Evolutionary conservation across 1,140 invertebrate genomes (phyloP).

Genomic region (Vollenhovia emeryi): DNA sequence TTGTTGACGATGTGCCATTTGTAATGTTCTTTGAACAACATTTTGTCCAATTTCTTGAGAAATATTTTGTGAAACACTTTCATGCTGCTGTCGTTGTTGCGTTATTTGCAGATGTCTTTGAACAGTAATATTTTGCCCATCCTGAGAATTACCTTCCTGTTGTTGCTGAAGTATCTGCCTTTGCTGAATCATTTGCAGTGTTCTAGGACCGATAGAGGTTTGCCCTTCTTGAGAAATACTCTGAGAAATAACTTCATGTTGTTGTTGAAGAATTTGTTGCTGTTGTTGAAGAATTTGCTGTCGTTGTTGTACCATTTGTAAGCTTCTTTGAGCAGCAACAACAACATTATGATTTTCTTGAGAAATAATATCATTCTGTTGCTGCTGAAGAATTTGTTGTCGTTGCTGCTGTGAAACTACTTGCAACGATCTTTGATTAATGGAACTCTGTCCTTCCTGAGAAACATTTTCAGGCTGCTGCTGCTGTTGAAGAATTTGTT

Average conservation of each 20-base stretch:
- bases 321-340: constrained; percentile 77
- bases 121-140: constrained; percentile 74
- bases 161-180: constrained; percentile 81
- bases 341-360: constrained; percentile 74
- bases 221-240: constrained; percentile 72
- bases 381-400: constrained; percentile 64
- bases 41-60: constrained; percentile 73
- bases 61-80: constrained; percentile 55
- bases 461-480: constrained; percentile 73
- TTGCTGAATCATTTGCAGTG: constrained; percentile 82
- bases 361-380: constrained; percentile 78
- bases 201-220: constrained; percentile 77
- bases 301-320: constrained; percentile 79
- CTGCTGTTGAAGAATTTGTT: constrained; percentile 60
- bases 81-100: constrained; percentile 81
- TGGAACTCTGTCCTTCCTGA: constrained; percentile 74
- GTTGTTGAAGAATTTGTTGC: constrained; percentile 83
- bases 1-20: constrained; percentile 83
- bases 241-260: constrained; percentile 76
- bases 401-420: constrained; percentile 76
- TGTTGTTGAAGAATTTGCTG: constrained; percentile 79
- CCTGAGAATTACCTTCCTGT: constrained; percentile 81
- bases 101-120: constrained; percentile 80
- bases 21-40: constrained; percentile 79
- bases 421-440: constrained; percentile 80